Evolutionary conservation across 1,140 invertebrate genomes (phyloP).

Genomic region (Agrilus planipennis): DNA sequence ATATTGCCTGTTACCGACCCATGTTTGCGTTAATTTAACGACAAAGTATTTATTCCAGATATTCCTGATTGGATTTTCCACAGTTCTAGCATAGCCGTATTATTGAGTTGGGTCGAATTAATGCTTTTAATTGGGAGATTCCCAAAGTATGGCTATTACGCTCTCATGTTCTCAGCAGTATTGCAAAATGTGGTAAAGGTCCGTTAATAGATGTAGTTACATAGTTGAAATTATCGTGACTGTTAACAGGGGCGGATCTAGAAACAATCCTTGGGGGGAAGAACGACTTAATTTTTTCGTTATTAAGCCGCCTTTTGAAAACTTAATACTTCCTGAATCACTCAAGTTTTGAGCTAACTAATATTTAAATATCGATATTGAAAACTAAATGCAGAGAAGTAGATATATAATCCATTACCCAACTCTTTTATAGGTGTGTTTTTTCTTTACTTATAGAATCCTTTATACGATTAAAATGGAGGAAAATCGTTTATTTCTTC

Average conservation of each 20-base stretch:
- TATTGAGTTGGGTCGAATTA: slow-evolving; percentile 41
- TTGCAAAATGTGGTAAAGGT: slow-evolving; percentile 39
- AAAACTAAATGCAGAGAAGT: too few relatives aligned
- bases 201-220: slow-evolving; percentile 7
- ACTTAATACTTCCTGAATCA: too few relatives aligned
- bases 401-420: background rate
- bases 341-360: too few relatives aligned
- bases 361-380: too few relatives aligned
- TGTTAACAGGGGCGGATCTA: too few relatives aligned
- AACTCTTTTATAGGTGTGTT: slow-evolving; percentile 11
- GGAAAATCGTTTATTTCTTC: slow-evolving; percentile 18
- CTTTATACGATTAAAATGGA: slow-evolving; percentile 18
- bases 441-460: slow-evolving; percentile 7
- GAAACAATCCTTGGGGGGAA: too few relatives aligned
- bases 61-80: slow-evolving; percentile 32
- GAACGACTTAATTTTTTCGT: too few relatives aligned
- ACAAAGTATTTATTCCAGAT: slow-evolving; percentile 8
- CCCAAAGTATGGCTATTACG: slow-evolving; percentile 39
- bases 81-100: slow-evolving; percentile 33
- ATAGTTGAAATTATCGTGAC: too few relatives aligned
- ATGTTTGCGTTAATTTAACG: background rate
- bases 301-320: too few relatives aligned
- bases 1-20: background rate
- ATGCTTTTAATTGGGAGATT: slow-evolving; percentile 41
- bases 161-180: slow-evolving; percentile 41